A percentile compares a stretch with the other conserved stretches of the same genome.
These are phyloP conservation scores for Amphibalanus amphitrite DNA, from an alignment of 1,140 invertebrate species.

Conservation along the genomic window DNA sequence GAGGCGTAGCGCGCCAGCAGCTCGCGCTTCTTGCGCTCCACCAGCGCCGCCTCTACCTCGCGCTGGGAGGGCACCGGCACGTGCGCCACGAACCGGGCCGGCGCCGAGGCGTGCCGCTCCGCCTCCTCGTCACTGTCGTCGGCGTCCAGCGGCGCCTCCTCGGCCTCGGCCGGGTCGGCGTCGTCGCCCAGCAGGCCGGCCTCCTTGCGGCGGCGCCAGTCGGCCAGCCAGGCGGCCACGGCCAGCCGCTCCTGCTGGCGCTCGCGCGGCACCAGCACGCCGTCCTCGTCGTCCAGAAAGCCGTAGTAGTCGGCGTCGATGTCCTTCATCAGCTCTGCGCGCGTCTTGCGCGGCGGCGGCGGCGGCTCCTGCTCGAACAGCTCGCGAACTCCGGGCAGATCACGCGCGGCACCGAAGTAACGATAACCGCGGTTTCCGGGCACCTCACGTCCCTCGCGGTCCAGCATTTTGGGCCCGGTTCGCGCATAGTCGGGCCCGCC, in stretches of 20 bases:
- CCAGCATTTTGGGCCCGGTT: slow-evolving; percentile 82
- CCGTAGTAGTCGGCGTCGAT: slow-evolving; percentile 98
- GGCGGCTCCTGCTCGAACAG: slow-evolving; percentile 92
- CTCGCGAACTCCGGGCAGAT: slow-evolving; percentile 92
- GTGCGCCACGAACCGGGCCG: slow-evolving; percentile 51
- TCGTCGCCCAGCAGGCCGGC: slow-evolving; percentile 14
- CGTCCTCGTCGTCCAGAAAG: slow-evolving; percentile 95
- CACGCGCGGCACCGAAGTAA: slow-evolving; percentile 98
- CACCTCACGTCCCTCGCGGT: slow-evolving; percentile 91
- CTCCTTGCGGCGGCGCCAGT: not conserved
- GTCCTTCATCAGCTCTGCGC: slow-evolving; percentile 92
- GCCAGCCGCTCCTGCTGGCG: slow-evolving; percentile 42
- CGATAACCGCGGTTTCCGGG: slow-evolving; percentile 96
- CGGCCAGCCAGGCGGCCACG: slow-evolving; percentile 14
- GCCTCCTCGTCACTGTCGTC: slow-evolving; percentile 33
- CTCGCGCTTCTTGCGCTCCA: slow-evolving; percentile 75
- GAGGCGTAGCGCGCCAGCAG: slow-evolving; percentile 34
- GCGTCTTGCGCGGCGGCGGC: slow-evolving; percentile 67
- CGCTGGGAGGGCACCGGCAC: slow-evolving; percentile 71
- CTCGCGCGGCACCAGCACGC: slow-evolving; percentile 77
- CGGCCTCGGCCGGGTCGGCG: slow-evolving; percentile 27
- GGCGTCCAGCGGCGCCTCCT: slow-evolving; percentile 26
- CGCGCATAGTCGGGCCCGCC: slow-evolving; percentile 89
- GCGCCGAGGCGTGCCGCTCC: slow-evolving; percentile 26
- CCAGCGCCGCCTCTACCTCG: slow-evolving; percentile 73